phyloP scores from a whole-genome alignment of 2,888 invertebrate species.

The Cyaniris semiargus region DNA sequence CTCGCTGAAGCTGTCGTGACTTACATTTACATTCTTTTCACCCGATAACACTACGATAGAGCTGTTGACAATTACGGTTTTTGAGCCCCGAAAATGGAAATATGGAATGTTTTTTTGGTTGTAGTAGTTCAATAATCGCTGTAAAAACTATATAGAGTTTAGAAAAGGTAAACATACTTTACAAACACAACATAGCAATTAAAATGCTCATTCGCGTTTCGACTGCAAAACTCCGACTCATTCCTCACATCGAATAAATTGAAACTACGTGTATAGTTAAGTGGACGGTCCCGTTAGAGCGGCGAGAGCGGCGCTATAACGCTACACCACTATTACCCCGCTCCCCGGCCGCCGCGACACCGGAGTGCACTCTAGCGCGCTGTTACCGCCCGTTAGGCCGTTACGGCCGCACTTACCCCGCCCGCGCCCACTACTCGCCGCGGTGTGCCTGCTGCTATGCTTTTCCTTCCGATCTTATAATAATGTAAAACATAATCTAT shows the following conservation, averaged over 20 bases:
- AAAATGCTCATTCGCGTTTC: background rate
- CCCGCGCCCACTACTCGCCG: background rate
- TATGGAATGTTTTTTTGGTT: too few species aligned
- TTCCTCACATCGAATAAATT: slow-evolving; percentile 4
- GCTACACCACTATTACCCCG: background rate
- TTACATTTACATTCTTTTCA: too few species aligned
- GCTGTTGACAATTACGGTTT: too few species aligned
- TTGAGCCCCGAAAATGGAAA: too few species aligned
- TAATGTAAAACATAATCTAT: background rate
- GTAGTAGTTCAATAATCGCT: too few species aligned
- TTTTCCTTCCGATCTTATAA: background rate
- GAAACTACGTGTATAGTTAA: slow-evolving; percentile 18
- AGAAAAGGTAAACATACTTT: background rate
- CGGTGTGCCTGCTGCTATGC: background rate
- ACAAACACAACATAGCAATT: background rate
- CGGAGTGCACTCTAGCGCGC: background rate
- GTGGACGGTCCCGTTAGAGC: background rate
- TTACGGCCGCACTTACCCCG: background rate
- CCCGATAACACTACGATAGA: too few species aligned
- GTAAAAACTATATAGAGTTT: too few species aligned
- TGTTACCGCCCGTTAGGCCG: background rate
- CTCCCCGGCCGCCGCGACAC: background rate
- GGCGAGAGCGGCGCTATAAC: background rate
- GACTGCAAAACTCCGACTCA: background rate
- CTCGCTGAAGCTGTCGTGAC: too few species aligned